Conservation (phyloP, 2,888 invertebrate genomes). For the Mechanitis messenoides region DNA sequence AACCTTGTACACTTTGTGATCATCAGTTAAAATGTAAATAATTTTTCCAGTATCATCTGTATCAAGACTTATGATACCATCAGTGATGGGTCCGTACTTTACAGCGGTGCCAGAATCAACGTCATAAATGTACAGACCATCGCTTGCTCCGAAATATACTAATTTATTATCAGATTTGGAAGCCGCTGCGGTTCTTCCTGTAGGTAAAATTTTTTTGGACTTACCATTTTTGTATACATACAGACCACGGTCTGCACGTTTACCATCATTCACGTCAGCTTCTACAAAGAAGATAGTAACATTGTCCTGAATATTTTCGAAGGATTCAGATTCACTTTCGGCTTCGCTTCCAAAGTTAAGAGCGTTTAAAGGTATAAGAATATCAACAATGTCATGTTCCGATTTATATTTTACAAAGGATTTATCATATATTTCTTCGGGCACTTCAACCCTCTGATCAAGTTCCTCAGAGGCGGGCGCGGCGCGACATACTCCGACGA, state of each 20-base stretch:
- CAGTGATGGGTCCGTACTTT: conserved; percentile 35
- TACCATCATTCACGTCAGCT: conserved; percentile 30
- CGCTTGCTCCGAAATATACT: conserved; percentile 46
- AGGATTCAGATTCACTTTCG: conserved; percentile 14
- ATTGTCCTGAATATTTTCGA: conserved; percentile 18
- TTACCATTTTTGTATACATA: conserved; percentile 34
- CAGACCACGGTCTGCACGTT: conserved; percentile 37
- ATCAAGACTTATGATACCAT: conserved; percentile 33
- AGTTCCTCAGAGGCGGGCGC: conserved; percentile 24
- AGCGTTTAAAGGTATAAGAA: conserved; percentile 32
- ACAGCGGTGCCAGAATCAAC: conserved; percentile 22
- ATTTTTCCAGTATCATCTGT: conserved; percentile 31
- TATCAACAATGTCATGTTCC: conserved; percentile 33
- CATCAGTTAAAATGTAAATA: conserved; percentile 50
- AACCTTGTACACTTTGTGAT: conserved; percentile 49
- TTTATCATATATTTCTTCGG: conserved; percentile 19
- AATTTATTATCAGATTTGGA: conserved; percentile 36
- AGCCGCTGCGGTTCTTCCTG: conserved; percentile 43
- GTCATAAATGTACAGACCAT: conserved; percentile 48
- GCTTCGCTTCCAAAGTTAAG: conserved; percentile 27
- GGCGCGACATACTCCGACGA: conserved; percentile 29
- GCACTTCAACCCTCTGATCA: conserved; percentile 20
- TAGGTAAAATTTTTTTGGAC: conserved; percentile 40
- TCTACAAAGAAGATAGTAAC: conserved; percentile 33
- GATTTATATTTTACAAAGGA: conserved; percentile 24